Evolutionary conservation across 2,113 vertebrate species (phyloP).

Genomic region (Corythaeola cristata): DNA sequence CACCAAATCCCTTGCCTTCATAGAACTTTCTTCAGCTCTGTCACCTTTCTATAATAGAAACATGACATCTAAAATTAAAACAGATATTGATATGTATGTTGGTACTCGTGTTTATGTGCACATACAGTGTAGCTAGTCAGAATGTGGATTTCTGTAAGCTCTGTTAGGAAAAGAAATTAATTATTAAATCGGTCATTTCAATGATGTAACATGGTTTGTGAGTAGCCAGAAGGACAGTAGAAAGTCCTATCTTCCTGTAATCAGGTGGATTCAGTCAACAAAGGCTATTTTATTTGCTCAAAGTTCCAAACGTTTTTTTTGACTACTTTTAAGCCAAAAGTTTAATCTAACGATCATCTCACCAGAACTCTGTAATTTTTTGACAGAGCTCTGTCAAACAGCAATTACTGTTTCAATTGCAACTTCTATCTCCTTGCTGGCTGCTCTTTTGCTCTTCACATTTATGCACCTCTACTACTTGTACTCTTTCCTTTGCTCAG

Average conservation of each 20-base stretch:
- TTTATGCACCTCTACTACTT: neutral
- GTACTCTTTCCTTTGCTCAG: neutral
- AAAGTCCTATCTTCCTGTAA: constrained; percentile 8
- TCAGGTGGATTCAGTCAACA: neutral
- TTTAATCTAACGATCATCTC: neutral
- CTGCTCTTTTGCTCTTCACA: neutral
- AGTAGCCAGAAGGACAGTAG: neutral
- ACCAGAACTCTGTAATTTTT: neutral
- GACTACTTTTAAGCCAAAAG: neutral
- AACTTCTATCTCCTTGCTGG: neutral
- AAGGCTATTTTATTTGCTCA: neutral
- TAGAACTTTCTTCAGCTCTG: constrained; percentile 9
- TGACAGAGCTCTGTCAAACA: neutral
- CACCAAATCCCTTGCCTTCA: constrained; percentile 3
- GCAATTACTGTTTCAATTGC: neutral
- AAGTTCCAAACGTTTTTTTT: neutral
- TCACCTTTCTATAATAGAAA: constrained; percentile 35
- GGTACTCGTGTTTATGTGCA: neutral
- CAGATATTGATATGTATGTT: neutral
- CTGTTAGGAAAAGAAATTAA: neutral
- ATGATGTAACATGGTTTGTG: neutral
- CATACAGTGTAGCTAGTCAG: neutral
- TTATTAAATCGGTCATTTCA: neutral
- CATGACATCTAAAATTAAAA: neutral
- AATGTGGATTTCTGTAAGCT: neutral